Percentiles rank a stretch among this genome's conserved stretches.
phyloP scores from a whole-genome alignment of 2,113 vertebrate species.

The Cheirogaleus medius region DNA sequence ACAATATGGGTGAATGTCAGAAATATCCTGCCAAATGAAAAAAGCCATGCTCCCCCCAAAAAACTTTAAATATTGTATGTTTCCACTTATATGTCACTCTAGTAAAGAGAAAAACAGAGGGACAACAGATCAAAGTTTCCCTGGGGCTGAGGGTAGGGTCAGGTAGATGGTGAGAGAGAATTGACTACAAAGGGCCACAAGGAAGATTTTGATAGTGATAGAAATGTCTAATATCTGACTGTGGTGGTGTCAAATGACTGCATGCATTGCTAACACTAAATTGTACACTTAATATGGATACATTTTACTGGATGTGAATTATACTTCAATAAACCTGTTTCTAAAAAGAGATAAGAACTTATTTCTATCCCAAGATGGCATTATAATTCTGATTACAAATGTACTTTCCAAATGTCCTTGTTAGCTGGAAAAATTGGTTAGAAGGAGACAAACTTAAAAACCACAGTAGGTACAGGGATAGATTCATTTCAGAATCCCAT shows the following conservation, averaged over 20 bases:
- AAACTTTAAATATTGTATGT: not conserved
- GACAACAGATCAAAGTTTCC: not conserved
- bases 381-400: not conserved
- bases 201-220: not conserved
- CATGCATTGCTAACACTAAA: not conserved
- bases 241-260: not conserved
- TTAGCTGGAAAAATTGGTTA: slow-evolving; percentile 23
- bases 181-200: not conserved
- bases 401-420: slow-evolving; percentile 32
- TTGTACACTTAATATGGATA: not conserved
- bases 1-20: not conserved
- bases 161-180: not conserved
- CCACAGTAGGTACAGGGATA: not conserved
- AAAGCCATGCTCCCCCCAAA: not conserved
- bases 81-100: not conserved
- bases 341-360: not conserved
- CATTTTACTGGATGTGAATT: slow-evolving; percentile 5
- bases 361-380: not conserved
- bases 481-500: slow-evolving; percentile 8
- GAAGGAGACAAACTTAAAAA: slow-evolving; percentile 45
- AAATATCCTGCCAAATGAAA: slow-evolving; percentile 26
- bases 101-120: not conserved
- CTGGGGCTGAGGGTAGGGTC: not conserved
- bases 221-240: slow-evolving; percentile 1
- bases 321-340: not conserved